Conservation (phyloP, 1,140 invertebrate species). For the Cataglyphis hispanica region DNA sequence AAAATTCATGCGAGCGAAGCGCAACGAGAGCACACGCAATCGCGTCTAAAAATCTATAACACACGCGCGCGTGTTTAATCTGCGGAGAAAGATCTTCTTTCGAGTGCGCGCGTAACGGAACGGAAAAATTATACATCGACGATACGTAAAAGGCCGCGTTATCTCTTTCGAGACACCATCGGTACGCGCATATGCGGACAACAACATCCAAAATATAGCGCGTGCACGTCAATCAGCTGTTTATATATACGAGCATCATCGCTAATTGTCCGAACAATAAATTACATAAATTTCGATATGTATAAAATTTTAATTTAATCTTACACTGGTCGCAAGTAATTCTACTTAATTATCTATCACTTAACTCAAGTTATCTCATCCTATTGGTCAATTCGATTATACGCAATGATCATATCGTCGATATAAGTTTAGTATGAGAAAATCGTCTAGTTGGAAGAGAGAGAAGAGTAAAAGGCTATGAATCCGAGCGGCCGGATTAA, state of each 20-base stretch:
- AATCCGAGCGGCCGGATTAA: background rate
- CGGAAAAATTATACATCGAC: slow-evolving; percentile 32
- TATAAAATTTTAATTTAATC: no score
- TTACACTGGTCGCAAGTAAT: background rate
- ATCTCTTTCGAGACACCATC: background rate
- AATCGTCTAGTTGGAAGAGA: background rate
- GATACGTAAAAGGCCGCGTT: background rate
- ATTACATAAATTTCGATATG: background rate
- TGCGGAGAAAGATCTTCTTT: background rate
- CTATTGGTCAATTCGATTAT: background rate
- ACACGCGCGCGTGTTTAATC: slow-evolving; percentile 47
- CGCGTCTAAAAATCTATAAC: slow-evolving; percentile 55
- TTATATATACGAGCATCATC: background rate
- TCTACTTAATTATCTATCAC: background rate
- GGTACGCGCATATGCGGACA: background rate
- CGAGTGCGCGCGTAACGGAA: slow-evolving; percentile 12
- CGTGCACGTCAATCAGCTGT: background rate
- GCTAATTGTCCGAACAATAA: background rate
- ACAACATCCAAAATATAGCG: background rate
- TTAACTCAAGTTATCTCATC: background rate
- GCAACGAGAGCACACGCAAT: slow-evolving; percentile 31
- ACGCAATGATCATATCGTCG: no score
- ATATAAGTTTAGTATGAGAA: background rate
- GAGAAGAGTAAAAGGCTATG: no score
- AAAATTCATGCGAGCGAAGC: slow-evolving; percentile 67